Evolutionary conservation across 2,888 invertebrate genomes (phyloP).

Genomic region (Polyommatus icarus): DNA sequence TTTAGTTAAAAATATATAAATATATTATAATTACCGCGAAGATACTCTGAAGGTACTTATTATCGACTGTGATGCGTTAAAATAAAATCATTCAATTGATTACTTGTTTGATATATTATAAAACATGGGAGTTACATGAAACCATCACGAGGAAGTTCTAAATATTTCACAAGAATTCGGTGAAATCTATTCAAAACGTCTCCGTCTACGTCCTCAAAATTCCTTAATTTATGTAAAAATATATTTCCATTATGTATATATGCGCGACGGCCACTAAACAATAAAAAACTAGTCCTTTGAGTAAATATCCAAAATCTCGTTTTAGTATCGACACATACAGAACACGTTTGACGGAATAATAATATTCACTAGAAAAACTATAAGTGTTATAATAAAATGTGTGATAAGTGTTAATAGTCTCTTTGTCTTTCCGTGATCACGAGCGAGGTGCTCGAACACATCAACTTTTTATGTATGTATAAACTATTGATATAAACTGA

Average conservation of each 20-base stretch:
- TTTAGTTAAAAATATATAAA: background rate
- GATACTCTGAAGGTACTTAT: background rate
- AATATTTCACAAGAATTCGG: background rate
- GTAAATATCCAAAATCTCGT: background rate
- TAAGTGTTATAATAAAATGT: background rate
- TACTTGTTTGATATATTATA: no score
- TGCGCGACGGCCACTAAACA: background rate
- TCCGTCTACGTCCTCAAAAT: background rate
- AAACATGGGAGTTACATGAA: background rate
- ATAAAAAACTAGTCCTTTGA: background rate
- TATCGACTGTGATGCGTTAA: background rate
- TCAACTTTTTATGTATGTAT: background rate
- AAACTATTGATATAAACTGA: background rate
- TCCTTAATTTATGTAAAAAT: background rate
- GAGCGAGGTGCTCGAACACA: background rate
- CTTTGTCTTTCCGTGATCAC: background rate
- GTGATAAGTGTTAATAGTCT: slow-evolving; percentile 10
- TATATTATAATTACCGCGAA: background rate
- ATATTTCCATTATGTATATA: background rate
- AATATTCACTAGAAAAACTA: background rate
- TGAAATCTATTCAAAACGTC: background rate
- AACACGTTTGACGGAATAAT: background rate
- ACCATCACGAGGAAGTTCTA: background rate
- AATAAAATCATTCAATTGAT: background rate
- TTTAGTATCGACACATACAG: background rate